phyloP scores from a whole-genome alignment of 2,888 invertebrate species.

The Mimachlamys varia region DNA sequence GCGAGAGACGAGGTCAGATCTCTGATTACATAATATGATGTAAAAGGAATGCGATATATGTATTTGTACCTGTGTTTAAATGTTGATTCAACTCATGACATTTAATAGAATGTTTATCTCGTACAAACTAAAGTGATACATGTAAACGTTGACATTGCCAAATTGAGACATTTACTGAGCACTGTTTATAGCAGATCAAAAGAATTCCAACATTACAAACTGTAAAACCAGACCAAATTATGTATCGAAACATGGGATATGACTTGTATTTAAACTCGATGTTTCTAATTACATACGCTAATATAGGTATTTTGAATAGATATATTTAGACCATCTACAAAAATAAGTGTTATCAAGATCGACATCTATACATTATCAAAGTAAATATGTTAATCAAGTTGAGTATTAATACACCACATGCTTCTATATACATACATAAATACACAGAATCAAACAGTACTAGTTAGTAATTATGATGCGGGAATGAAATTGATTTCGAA shows the following conservation, averaged over 20 bases:
- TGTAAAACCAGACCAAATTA: not conserved
- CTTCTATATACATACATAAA: too few species aligned
- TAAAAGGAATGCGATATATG: not conserved
- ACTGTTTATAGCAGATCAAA: not conserved
- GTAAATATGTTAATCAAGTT: too few species aligned
- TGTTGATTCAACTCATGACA: not conserved
- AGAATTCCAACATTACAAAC: not conserved
- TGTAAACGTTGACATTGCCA: not conserved
- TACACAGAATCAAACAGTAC: too few species aligned
- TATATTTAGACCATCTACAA: too few species aligned
- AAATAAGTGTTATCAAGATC: too few species aligned
- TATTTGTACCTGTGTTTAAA: not conserved
- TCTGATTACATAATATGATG: not conserved
- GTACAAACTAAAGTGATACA: not conserved
- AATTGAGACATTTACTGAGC: not conserved
- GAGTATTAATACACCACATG: too few species aligned
- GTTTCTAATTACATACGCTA: too few species aligned
- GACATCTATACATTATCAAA: too few species aligned
- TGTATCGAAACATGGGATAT: not conserved
- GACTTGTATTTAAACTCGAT: not conserved
- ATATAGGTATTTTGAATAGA: too few species aligned
- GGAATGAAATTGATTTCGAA: too few species aligned
- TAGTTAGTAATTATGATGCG: too few species aligned
- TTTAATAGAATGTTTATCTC: not conserved
- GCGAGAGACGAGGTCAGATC: not conserved